Conservation (phyloP, 2,888 invertebrate genomes). For the Ecdyonurus torrentis region DNA sequence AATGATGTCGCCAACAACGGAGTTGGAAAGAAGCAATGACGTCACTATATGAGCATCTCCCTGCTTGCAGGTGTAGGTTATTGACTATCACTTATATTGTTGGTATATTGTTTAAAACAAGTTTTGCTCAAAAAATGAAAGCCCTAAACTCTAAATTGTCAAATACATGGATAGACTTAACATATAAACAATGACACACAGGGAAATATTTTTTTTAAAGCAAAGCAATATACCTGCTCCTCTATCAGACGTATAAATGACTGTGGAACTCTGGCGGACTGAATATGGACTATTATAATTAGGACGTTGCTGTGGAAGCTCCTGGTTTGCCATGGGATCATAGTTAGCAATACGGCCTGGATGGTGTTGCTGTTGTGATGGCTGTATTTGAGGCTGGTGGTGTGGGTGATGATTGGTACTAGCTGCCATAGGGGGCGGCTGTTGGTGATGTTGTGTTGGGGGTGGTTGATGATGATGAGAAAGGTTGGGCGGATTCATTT, state of each 20-base stretch:
- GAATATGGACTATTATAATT: conserved; percentile 39
- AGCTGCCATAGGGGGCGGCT: conserved; percentile 11
- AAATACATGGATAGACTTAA: no score
- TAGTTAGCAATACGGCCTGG: conserved; percentile 65
- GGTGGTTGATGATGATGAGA: conserved; percentile 15
- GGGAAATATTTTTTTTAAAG: no score
- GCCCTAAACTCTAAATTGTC: no score
- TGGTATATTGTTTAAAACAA: no score
- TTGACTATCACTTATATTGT: no score
- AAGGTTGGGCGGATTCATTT: neutral
- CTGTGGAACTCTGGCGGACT: conserved; percentile 59
- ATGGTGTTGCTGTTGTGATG: conserved; percentile 20
- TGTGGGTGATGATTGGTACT: conserved; percentile 14
- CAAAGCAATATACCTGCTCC: conserved; percentile 51
- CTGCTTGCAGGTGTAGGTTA: no score
- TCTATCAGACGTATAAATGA: conserved; percentile 68
- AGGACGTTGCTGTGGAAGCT: neutral
- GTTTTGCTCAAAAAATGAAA: no score
- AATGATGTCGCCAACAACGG: no score
- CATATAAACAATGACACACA: no score
- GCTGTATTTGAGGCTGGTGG: conserved; percentile 14
- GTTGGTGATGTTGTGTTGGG: conserved; percentile 14
- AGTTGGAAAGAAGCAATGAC: no score
- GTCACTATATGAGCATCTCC: no score
- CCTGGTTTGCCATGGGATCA: conserved; percentile 38